Evolutionary conservation across 2,113 vertebrate species (phyloP).

Genomic region (Puntigrus tetrazona): DNA sequence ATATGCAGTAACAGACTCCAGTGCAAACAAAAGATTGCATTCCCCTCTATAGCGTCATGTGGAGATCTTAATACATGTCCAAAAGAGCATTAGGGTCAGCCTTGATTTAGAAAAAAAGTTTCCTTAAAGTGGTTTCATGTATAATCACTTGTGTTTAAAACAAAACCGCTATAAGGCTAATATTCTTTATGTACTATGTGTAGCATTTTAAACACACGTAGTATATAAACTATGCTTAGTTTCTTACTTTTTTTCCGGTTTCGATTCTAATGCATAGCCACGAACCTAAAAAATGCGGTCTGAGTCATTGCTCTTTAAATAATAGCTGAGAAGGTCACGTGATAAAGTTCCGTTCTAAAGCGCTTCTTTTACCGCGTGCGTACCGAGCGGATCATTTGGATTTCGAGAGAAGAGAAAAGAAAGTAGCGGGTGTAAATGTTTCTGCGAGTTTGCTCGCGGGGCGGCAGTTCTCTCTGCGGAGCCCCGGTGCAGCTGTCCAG

Average conservation of each 20-base stretch:
- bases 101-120: not conserved
- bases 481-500: constrained; percentile 45
- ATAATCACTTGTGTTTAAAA: not conserved
- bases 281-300: not conserved
- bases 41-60: not conserved
- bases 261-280: not conserved
- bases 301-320: constrained; percentile 27
- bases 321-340: not conserved
- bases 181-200: not conserved
- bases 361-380: not conserved
- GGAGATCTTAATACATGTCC: not conserved
- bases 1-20: constrained; percentile 35
- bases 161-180: not conserved
- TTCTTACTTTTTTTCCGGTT: not conserved
- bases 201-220: not conserved
- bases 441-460: not conserved
- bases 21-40: constrained; percentile 43
- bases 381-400: not conserved
- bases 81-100: not conserved
- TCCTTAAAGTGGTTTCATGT: not conserved
- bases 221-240: not conserved
- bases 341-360: not conserved
- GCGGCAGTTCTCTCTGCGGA: constrained; percentile 10
- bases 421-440: not conserved
- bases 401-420: not conserved